Evolutionary conservation across 1,140 invertebrate species (phyloP), one percentile per base, ranked within the genome.

Genomic region (Neodiprion pinetum): DNA sequence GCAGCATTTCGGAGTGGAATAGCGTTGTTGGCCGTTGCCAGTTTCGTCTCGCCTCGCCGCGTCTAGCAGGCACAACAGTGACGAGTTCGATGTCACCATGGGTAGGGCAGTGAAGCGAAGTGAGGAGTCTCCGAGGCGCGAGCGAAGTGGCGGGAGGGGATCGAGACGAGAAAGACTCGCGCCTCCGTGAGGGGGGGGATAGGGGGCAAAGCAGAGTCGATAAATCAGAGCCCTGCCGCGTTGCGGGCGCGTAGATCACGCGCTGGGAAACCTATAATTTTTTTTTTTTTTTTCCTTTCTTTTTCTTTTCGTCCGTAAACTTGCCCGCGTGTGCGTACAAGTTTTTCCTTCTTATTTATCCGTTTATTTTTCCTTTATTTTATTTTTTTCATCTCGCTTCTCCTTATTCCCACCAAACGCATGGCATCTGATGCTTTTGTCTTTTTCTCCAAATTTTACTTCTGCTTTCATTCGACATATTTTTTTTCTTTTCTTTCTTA

Each of bases 171-270:
- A 71, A 73, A 65, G 72, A 75, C 75, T 70, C 75, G 69, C 67
- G 70, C 14, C 28, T 40, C 28, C 28, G 73, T 23, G 49, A 70
- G 47, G 9, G 47, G 11, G 68, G 74, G 50, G 23, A 1, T 1
- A 53, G 49, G 71, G 70, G 74, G 72, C 50, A 73, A 72, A 71
- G 72, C 72, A 65, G 72, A 67, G 71, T 76, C 79, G 78, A 83
- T 83, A 82, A 83, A 82, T 82, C 82, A 80, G 79, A 67, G 75
- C 69, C 72, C 76, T 75, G 65, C 61, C 48, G 48, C 66, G 70
- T 76, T 75, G 74, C 76, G 77, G 74, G 76, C 76, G 77, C 73
- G 74, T 74, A 76, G 77, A 78, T 74, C 74, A 66, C 65, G 69
- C 48, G 48, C 8, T 17, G 49, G 67, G 75, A 73, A 65, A 68